Evolutionary conservation across 1,140 invertebrate genomes (phyloP).

Genomic region (Asobara japonica): DNA sequence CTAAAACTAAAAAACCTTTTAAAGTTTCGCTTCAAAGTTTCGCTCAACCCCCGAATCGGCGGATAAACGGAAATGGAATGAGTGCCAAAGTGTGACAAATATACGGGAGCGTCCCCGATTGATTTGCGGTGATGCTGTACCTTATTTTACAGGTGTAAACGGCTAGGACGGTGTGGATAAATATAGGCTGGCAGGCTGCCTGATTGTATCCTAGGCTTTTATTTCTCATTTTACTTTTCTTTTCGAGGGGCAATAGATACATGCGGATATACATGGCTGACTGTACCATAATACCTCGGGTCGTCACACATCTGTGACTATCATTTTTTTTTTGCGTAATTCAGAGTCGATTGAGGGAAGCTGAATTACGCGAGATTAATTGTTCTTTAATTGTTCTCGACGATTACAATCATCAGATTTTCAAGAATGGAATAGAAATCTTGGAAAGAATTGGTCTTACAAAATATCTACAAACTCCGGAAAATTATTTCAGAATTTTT

Average conservation of each 20-base stretch:
- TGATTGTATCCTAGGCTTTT: slow-evolving; percentile 43
- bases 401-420: too few species aligned
- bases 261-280: slow-evolving; percentile 28
- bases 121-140: slow-evolving; percentile 24
- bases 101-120: slow-evolving; percentile 10
- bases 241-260: slow-evolving; percentile 35
- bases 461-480: too few species aligned
- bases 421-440: too few species aligned
- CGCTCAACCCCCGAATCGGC: background rate
- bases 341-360: background rate
- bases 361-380: background rate
- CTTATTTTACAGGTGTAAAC: slow-evolving; percentile 51
- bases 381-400: background rate
- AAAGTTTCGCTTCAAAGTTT: too few species aligned
- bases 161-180: slow-evolving; percentile 50
- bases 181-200: slow-evolving; percentile 59
- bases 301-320: slow-evolving; percentile 24
- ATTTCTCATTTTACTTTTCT: slow-evolving; percentile 51
- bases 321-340: background rate
- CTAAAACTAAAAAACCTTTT: too few species aligned
- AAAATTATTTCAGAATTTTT: too few species aligned
- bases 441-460: too few species aligned
- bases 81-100: slow-evolving; percentile 8
- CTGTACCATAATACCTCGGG: slow-evolving; percentile 1
- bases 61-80: background rate